These are phyloP conservation scores for Hydriomena furcata DNA, from an alignment of 2,888 invertebrate species.

Conservation along the genomic window DNA sequence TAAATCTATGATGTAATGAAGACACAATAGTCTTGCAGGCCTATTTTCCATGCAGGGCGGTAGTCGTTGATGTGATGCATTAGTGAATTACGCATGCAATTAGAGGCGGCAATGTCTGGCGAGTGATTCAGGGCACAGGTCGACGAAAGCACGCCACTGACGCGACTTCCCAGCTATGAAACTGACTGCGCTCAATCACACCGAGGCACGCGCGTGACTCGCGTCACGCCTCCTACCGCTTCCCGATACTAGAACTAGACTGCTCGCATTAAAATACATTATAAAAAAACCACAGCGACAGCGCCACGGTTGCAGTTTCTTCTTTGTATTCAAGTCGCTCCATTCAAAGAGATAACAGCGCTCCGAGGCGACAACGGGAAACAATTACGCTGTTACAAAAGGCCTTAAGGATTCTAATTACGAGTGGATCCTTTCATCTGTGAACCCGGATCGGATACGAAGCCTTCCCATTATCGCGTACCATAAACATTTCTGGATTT, in stretches of 20 bases:
- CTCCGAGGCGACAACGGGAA: conserved; percentile 71
- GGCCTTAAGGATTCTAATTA: conserved; percentile 77
- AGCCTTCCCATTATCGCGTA: conserved; percentile 71
- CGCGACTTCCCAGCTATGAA: conserved; percentile 50
- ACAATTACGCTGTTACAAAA: conserved; percentile 76
- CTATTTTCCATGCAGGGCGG: conserved; percentile 38
- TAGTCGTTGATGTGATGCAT: conserved; percentile 48
- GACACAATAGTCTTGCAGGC: conserved; percentile 30
- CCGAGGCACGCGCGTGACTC: conserved; percentile 40
- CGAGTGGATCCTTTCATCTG: conserved; percentile 68
- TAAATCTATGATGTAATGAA: conserved; percentile 47
- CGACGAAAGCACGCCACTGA: conserved; percentile 53
- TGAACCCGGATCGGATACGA: conserved; percentile 74
- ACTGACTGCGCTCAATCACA: conserved; percentile 73
- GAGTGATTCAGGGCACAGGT: conserved; percentile 64
- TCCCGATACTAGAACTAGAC: conserved; percentile 46
- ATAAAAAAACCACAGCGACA: conserved; percentile 47
- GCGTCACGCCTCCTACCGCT: conserved; percentile 34
- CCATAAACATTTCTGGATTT: conserved; percentile 81
- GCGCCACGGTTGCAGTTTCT: conserved; percentile 55
- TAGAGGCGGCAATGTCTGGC: conserved; percentile 72
- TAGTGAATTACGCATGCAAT: conserved; percentile 70
- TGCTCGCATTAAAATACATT: conserved; percentile 49
- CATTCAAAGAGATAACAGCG: conserved; percentile 72
- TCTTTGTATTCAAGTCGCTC: conserved; percentile 67